Evolutionary conservation across 1,140 invertebrate genomes (phyloP), one percentile per base, ranked within the genome.

Genomic region (Drosophila bifasciata): DNA sequence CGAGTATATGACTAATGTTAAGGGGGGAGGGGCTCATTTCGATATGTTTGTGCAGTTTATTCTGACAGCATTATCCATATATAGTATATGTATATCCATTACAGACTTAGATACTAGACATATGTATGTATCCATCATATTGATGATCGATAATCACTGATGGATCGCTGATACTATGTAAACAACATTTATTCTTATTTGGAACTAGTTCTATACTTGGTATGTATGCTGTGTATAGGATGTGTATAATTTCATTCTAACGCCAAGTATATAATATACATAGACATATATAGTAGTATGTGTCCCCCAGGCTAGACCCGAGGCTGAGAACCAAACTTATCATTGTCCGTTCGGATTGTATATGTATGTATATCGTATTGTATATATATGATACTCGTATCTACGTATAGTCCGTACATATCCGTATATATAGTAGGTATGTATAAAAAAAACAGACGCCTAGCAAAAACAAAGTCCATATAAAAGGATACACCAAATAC

Each of bases 11-110:
- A 6, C 5, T 25, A 25, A 25, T 7, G 23, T 21, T 21, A 0
- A 3, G 19, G 1, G 1, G 19, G 3, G 0, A 3, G 19, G 1
- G 1, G 19, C 19, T 11, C 17, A 5, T 17, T 23, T 40, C 32
- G 66, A 70, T 70, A 70, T 70, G 67, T 58, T 69, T 70, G 55
- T 59, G 67, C 66, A 36, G 21, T 70, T 70, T 70, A 59, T 70
- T 70, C 43, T 53, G 66, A 70, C 66, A 70, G 40, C 44, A 46
- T 5, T 13, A 44, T 62, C 17, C 17, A 44, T 57, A 44, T 36
- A 44, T 62, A n/a, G n/a, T n/a, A n/a, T n/a, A n/a, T n/a, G n/a
- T n/a, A 17, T 9, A 57, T 57, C 44, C 17, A 52, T 44, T 52
- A 57, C 59, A 62, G 52, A 58, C 61, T 41, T 60, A 46, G 44